phyloP scores from a whole-genome alignment of 2,888 invertebrate species.

The Acronicta alni region DNA sequence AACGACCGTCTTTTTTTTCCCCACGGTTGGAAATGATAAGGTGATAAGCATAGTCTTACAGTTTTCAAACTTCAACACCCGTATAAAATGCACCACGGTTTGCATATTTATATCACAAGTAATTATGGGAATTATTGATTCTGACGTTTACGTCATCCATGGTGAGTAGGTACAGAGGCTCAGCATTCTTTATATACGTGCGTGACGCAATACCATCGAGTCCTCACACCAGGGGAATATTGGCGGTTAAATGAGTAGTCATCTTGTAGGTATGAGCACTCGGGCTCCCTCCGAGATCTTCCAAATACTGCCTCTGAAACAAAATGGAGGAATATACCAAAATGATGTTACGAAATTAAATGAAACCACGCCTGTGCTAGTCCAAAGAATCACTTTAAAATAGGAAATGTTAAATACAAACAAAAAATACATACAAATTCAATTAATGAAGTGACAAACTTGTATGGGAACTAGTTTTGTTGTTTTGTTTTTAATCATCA shows the following conservation, averaged over 20 bases:
- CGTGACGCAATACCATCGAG: slow-evolving; percentile 46
- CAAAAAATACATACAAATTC: no score
- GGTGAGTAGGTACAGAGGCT: slow-evolving; percentile 32
- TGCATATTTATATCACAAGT: slow-evolving; percentile 24
- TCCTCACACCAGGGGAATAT: slow-evolving; percentile 25
- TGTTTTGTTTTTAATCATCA: no score
- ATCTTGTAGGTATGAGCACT: slow-evolving; percentile 34
- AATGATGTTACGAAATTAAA: no score
- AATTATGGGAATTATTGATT: slow-evolving; percentile 49
- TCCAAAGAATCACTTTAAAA: no score
- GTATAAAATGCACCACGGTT: neutral
- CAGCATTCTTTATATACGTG: slow-evolving; percentile 23
- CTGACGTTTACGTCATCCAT: slow-evolving; percentile 21
- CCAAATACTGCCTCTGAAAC: neutral
- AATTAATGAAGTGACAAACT: no score
- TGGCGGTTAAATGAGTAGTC: slow-evolving; percentile 48
- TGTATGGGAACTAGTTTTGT: no score
- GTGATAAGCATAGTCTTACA: no score
- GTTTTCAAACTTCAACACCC: neutral
- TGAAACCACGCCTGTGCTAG: no score
- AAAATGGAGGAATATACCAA: no score
- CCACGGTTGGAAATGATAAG: no score
- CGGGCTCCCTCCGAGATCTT: slow-evolving; percentile 25
- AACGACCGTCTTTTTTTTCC: neutral
- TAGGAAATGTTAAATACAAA: no score